Percentiles rank a stretch among this genome's conserved stretches.
Conservation (phyloP, 2,888 invertebrate species). For the Nipponacmea schrenckii region DNA sequence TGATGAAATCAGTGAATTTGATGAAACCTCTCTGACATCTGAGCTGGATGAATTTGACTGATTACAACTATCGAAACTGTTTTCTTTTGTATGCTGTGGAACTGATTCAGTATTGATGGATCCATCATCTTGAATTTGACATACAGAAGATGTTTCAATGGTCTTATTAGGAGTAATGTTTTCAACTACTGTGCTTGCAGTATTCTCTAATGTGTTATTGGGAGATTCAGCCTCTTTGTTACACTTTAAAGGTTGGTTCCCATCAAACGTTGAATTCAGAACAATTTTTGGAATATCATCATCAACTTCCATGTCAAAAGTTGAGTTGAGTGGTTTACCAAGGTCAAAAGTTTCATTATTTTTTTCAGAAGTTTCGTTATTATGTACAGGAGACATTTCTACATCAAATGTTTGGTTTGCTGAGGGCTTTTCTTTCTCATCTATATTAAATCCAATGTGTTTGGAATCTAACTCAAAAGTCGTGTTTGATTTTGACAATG, state of each 20-base stretch:
- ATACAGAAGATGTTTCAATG: neutral
- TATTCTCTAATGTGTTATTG: neutral
- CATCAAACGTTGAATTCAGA: neutral
- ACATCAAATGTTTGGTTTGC: neutral
- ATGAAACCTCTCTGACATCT: too few relatives aligned
- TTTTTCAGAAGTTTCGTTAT: too few relatives aligned
- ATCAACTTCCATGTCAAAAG: slow-evolving; percentile 1
- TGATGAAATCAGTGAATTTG: too few relatives aligned
- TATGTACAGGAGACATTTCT: neutral
- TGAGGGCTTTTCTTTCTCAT: neutral
- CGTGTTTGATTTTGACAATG: neutral
- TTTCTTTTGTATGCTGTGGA: too few relatives aligned
- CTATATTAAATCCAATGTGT: neutral
- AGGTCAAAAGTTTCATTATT: neutral
- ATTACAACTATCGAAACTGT: too few relatives aligned
- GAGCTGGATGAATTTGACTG: too few relatives aligned
- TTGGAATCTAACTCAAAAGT: neutral
- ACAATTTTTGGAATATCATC: neutral
- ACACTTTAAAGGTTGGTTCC: neutral
- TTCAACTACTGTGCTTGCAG: neutral
- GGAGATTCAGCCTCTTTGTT: neutral
- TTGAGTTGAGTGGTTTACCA: neutral
- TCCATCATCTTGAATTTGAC: too few relatives aligned
- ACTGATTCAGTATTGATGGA: too few relatives aligned
- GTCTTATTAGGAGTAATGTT: slow-evolving; percentile 2